Evolutionary conservation across 2,888 invertebrate genomes (phyloP), one percentile per base, ranked within the genome.

Genomic region (Boloria euphrosyne): DNA sequence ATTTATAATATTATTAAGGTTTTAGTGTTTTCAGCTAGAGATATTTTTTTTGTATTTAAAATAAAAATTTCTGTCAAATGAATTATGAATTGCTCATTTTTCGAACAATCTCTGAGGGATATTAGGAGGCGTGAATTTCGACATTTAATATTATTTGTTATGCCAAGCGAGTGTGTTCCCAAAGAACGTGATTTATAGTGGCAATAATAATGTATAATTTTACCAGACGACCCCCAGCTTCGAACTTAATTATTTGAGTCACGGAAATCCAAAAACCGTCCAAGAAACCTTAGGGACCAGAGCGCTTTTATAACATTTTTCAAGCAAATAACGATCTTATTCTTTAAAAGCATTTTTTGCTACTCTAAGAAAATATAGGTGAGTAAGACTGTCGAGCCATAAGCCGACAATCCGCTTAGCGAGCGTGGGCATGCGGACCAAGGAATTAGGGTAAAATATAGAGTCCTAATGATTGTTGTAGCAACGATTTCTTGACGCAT

Each of bases 181-280:
- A 81, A 78, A 89, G 89, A 88, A 87, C 87, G 80, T 85, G 86
- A 89, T 89, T 90, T 90, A 90, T 89, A 84, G 85, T 82, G 82
- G 85, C 82, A 86, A 87, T 87, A 89, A 89, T 88, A 88, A 89
- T 88, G 88, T 87, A 89, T 87, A 90, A 90, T 89, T 90, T 89
- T 76, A 84, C 81, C 82, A 81, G 75, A 78, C 84, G 81, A 86
- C 85, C 88, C 84, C 83, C 83, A 84, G 84, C 81, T 82, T 80
- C 79, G 78, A 80, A 85, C 86, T 89, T 92, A 90, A 90, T 91
- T 91, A 92, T 92, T 89, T 88, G 86, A 89, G 90, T 91, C 90
- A 91, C 90, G 91, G 85, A 90, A 89, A 89, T 85, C 88, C 82
- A 87, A 87, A 87, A 84, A 85, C 84, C 81, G 81, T 81, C 76